Conservation (phyloP, 2,797 vertebrate genomes). For the Cercopithecus neglectus region DNA sequence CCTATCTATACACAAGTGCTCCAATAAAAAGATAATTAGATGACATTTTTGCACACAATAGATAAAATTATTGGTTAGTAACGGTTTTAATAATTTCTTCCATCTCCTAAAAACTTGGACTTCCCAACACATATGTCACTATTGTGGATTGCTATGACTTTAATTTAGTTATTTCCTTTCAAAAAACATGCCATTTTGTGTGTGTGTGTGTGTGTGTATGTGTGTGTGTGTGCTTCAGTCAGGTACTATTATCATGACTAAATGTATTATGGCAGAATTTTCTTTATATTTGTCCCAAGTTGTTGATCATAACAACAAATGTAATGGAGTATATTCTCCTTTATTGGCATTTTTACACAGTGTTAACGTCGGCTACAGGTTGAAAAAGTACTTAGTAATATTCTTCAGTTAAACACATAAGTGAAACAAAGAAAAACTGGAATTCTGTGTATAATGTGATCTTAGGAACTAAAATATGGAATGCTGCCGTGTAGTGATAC, state of each 20-base stretch:
- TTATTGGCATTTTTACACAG: constrained; percentile 13
- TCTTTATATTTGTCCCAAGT: background rate
- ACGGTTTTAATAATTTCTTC: background rate
- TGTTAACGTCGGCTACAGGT: background rate
- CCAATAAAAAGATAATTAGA: background rate
- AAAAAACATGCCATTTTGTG: background rate
- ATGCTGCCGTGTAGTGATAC: background rate
- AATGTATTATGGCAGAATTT: background rate
- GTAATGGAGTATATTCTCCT: background rate
- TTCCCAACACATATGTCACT: background rate
- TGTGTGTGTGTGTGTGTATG: background rate
- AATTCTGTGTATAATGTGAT: background rate
- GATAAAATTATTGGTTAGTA: background rate
- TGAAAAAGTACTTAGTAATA: constrained; percentile 5
- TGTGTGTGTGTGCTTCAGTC: background rate
- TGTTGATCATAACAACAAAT: background rate
- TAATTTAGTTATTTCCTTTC: background rate
- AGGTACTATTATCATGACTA: background rate
- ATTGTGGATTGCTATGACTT: background rate
- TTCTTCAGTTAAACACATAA: background rate
- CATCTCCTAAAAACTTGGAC: background rate
- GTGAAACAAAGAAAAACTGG: background rate
- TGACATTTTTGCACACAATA: background rate
- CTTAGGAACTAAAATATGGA: background rate
- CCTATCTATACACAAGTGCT: background rate